Base-by-base conservation (phyloP, 2,797 vertebrate genomes). In the Propithecus perrieri region DNA sequence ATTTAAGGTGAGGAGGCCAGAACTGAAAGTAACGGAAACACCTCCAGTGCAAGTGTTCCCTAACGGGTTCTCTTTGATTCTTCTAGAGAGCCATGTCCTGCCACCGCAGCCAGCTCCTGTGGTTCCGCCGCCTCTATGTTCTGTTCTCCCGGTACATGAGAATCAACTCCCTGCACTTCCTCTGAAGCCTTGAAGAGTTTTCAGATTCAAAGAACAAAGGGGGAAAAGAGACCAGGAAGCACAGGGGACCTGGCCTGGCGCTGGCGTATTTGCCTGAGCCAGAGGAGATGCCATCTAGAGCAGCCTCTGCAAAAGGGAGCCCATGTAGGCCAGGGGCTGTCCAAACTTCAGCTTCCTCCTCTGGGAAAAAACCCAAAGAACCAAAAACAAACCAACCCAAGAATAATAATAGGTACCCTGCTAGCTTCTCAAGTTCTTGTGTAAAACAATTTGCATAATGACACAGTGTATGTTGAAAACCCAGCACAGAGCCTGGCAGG, bases 81-180 rank as follows among this genome's bases (percentile, higher is more conserved):
- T 96, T 97, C 78, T 59, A 99, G 99, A 98, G 97, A 57, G 99
- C 99, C 97, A 99, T 99, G 99, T 57, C 97, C 78, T 99, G 99
- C 97, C 99, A 99, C 97, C 98, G 20, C 96, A 99, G 99, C 97
- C 99, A 99, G 87, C 99, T 99, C 20, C 98, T 99, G 92, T 99
- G 99, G 99, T 99, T 99, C 95, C 99, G 99, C 90, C 98, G 85
- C 71, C 97, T 99, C 90, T 99, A 99, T 75, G 22, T 99, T 93
- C 59, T 98, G 48, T 99, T 99, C 97, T 99, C 99, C 1, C 99
- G 99, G 0, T 99, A 99, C 97, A 99, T 99, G 99, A 98, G 99
- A 83, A 96, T 99, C 97, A 99, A 99, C 98, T 99, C 99, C 0
- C 99, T 99, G 97, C 97, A 91, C 43, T 97, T 98, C 46, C 99